Evolutionary conservation across 2,797 vertebrate genomes (phyloP), one percentile per base, ranked within the genome.

Genomic region (Sylvilagus floridanus): DNA sequence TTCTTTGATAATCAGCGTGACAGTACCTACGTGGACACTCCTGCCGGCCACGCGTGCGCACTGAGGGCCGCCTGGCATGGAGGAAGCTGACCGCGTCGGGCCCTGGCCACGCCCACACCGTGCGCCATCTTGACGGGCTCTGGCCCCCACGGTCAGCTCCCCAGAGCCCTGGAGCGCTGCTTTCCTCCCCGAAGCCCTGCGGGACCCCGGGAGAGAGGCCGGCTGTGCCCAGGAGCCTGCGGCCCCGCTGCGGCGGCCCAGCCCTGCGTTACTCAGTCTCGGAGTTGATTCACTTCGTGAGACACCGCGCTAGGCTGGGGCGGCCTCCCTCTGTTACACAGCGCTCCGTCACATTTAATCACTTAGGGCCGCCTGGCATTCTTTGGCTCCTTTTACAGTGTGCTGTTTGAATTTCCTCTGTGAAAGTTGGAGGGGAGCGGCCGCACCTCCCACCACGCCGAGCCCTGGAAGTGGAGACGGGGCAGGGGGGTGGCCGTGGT

Each of bases 201-300:
- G 62, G 69, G 85, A 57, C 42, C 47, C 66, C 68, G 76, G 96
- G 93, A 84, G 93, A 88, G 85, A 69, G 87, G 95, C 94, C 94
- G 82, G 76, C 57, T 94, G 91, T 88, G 75, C 93, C 89, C 76
- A 93, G 94, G 93, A 95, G 95, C 52, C 28, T 57, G 90, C 68
- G 69, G 47, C 83, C 82, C 0, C 0, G 0, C 26, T 22, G 50
- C 1, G 71, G 57, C 0, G 19, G 88, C 96, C 92, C 88, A 91
- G 54, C 97, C 97, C 91, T 81, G 52, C 9, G 5, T 96, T 95
- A 91, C 90, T 97, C 94, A 96, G 85, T 92, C 94, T 96, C 83
- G 0, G 19, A 37, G 85, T 22, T 97, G 97, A 97, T 93, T 96
- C 97, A 96, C n/a, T 21, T 35, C 88, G 81, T 79, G 96, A 94